Percentiles rank a stretch among this genome's conserved stretches.
These are phyloP conservation scores for Gordius sp. DNA, from an alignment of 2,888 invertebrate genomes.

Conservation along the genomic window DNA sequence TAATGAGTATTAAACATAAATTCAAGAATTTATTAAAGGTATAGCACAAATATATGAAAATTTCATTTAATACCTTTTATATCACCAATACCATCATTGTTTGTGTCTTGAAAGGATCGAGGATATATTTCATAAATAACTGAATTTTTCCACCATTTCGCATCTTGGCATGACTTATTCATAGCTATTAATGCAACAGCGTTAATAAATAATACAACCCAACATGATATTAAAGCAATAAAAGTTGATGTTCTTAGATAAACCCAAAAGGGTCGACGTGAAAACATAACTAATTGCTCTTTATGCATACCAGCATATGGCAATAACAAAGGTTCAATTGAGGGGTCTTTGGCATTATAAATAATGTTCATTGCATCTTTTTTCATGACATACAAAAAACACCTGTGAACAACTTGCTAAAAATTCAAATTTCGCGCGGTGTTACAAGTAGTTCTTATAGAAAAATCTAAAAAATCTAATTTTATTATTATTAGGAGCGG, in stretches of 20 bases:
- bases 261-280: neutral
- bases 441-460: too few relatives aligned
- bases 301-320: conserved; percentile 9
- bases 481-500: too few relatives aligned
- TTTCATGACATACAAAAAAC: too few relatives aligned
- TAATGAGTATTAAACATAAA: neutral
- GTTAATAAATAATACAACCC: neutral
- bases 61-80: conserved; percentile 24
- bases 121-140: conserved; percentile 28
- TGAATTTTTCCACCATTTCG: conserved; percentile 28
- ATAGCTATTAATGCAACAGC: neutral
- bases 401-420: too few relatives aligned
- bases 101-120: conserved; percentile 25
- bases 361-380: too few relatives aligned
- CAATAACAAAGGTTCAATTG: neutral
- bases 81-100: conserved; percentile 28
- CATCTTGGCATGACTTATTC: conserved; percentile 17
- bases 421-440: too few relatives aligned
- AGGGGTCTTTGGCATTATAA: neutral
- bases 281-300: neutral
- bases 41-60: neutral
- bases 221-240: neutral
- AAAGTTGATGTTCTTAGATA: neutral
- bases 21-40: neutral
- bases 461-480: too few relatives aligned